Percentiles rank a stretch among this genome's conserved stretches.
phyloP scores from a whole-genome alignment of 2,888 invertebrate genomes.

The Pseudococcus viburni region DNA sequence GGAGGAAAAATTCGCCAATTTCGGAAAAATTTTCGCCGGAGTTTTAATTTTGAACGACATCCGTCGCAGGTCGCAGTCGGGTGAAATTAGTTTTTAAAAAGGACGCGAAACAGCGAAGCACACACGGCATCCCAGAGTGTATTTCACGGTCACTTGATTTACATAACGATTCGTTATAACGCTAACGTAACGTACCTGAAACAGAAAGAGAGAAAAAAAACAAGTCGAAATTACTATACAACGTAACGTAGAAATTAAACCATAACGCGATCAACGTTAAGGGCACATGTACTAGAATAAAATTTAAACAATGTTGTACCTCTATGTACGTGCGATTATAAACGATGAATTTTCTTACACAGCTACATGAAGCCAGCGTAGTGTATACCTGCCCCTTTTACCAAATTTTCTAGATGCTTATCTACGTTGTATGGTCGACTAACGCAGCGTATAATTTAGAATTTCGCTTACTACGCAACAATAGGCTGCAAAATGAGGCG shows the following conservation, averaged over 20 bases:
- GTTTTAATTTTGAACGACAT: neutral
- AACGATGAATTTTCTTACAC: neutral
- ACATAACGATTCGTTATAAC: slow-evolving; percentile 28
- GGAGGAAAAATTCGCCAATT: neutral
- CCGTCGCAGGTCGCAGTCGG: no score
- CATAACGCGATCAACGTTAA: slow-evolving; percentile 7
- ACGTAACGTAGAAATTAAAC: slow-evolving; percentile 11
- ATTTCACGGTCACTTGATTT: slow-evolving; percentile 47
- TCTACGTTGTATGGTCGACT: neutral
- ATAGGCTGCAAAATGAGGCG: slow-evolving; percentile 7
- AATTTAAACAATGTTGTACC: neutral
- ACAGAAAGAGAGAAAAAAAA: slow-evolving; percentile 3
- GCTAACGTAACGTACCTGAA: neutral
- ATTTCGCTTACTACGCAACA: slow-evolving; percentile 14
- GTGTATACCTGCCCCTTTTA: neutral
- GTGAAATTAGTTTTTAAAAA: slow-evolving; percentile 7
- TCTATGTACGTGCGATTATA: neutral
- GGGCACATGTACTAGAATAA: neutral
- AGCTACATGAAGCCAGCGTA: neutral
- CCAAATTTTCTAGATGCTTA: slow-evolving; percentile 8
- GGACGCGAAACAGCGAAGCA: neutral
- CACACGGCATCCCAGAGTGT: slow-evolving; percentile 9
- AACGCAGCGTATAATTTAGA: slow-evolving; percentile 14
- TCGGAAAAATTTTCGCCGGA: neutral
- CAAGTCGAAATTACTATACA: neutral